Conservation (phyloP, 2,888 invertebrate genomes). For the Lysandra coridon region DNA sequence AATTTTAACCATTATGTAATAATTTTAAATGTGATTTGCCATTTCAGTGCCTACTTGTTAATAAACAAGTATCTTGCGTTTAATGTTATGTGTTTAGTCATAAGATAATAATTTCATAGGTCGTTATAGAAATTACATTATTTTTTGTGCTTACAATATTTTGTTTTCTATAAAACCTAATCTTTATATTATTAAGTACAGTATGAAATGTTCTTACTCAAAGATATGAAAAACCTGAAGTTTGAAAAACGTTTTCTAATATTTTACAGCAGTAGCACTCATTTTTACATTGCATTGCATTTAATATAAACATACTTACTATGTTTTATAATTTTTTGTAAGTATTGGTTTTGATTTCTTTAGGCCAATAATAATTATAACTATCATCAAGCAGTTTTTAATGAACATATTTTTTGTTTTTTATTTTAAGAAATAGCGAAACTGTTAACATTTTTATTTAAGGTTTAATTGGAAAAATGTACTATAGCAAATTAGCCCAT, state of each 20-base stretch:
- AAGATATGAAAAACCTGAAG: neutral
- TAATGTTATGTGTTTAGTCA: slow-evolving; percentile 1
- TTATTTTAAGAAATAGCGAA: no score
- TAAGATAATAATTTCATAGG: slow-evolving; percentile 12
- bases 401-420: no score
- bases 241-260: neutral
- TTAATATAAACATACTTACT: neutral
- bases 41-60: slow-evolving; percentile 71
- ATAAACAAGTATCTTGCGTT: slow-evolving; percentile 4
- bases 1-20: slow-evolving; percentile 54
- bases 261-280: neutral
- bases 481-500: neutral
- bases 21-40: slow-evolving; percentile 71
- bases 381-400: no score
- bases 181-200: neutral
- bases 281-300: neutral
- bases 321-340: neutral
- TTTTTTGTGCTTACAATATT: neutral
- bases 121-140: slow-evolving; percentile 7
- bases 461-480: neutral
- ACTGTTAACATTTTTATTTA: no score
- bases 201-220: neutral
- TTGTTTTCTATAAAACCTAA: neutral
- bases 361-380: neutral
- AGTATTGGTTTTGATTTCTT: no score